phyloP scores from a whole-genome alignment of 2,888 invertebrate genomes.

The Drosophila maculinotata region DNA sequence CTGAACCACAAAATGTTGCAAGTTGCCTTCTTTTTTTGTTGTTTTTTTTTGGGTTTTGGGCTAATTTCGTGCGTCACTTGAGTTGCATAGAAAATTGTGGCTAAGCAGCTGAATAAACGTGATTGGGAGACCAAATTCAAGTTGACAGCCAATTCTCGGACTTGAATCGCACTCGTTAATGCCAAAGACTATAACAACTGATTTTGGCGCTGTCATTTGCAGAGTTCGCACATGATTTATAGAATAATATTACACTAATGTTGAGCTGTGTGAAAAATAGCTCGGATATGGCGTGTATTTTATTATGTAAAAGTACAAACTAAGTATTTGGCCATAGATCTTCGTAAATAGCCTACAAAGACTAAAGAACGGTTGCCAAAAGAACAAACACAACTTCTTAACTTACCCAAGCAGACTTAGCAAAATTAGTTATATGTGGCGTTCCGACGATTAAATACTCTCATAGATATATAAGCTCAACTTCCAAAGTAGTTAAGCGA shows the following conservation, averaged over 20 bases:
- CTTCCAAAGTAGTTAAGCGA: no score
- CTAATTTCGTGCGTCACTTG: slow-evolving; percentile 70
- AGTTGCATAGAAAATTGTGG: slow-evolving; percentile 34
- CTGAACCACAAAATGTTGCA: slow-evolving; percentile 58
- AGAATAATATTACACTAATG: background rate
- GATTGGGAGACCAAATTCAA: slow-evolving; percentile 31
- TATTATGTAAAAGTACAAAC: slow-evolving; percentile 3
- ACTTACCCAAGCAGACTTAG: background rate
- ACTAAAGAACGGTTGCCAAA: background rate
- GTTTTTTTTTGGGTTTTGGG: slow-evolving; percentile 42
- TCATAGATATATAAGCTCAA: background rate
- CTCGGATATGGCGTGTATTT: slow-evolving; percentile 24
- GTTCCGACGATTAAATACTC: background rate
- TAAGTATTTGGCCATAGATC: slow-evolving; percentile 3
- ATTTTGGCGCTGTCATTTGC: background rate
- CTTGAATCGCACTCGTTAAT: slow-evolving; percentile 17
- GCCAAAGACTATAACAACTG: background rate
- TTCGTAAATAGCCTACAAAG: background rate
- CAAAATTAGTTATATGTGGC: background rate
- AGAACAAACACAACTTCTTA: background rate
- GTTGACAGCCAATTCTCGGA: slow-evolving; percentile 41
- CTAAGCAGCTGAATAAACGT: slow-evolving; percentile 28
- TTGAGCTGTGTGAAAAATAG: slow-evolving; percentile 12
- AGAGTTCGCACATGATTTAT: slow-evolving; percentile 22
- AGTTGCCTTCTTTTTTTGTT: slow-evolving; percentile 23